phyloP scores from a whole-genome alignment of 2,797 vertebrate genomes.

The Sparidentex hasta region DNA sequence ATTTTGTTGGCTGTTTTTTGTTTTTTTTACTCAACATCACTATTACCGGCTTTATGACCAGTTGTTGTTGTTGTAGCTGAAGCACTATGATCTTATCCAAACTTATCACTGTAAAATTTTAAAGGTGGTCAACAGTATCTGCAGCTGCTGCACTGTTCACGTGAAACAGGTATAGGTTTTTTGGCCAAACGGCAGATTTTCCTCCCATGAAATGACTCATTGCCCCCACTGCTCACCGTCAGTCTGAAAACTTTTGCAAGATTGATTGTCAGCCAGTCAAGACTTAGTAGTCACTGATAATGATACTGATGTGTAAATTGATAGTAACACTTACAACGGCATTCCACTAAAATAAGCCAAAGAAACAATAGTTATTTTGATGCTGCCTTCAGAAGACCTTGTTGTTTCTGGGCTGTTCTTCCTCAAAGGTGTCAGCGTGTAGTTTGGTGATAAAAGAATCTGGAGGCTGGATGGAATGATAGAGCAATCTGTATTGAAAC shows the following conservation, averaged over 20 bases:
- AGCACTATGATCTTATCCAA: too few relatives aligned
- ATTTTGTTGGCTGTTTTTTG: too few relatives aligned
- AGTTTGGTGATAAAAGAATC: too few relatives aligned
- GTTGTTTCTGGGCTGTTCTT: too few relatives aligned
- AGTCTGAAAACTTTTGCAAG: not conserved
- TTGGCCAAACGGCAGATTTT: not conserved
- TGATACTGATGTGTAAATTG: constrained; percentile 16
- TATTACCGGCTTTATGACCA: not conserved
- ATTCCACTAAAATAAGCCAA: constrained; percentile 1
- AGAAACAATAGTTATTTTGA: constrained; percentile 5
- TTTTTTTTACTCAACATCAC: not conserved
- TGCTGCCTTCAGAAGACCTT: constrained; percentile 12
- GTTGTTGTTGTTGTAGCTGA: not conserved
- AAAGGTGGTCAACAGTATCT: not conserved
- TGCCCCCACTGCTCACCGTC: not conserved
- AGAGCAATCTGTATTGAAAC: too few relatives aligned
- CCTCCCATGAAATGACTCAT: not conserved
- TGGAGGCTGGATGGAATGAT: too few relatives aligned
- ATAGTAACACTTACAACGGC: not conserved
- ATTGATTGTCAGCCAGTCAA: constrained; percentile 32
- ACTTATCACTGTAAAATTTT: too few relatives aligned
- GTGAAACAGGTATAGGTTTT: not conserved
- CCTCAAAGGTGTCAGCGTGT: too few relatives aligned
- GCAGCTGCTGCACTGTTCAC: not conserved
- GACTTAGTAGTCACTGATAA: constrained; percentile 18